phyloP scores from a whole-genome alignment of 1,140 invertebrate species.

The Drosophila takahashii region DNA sequence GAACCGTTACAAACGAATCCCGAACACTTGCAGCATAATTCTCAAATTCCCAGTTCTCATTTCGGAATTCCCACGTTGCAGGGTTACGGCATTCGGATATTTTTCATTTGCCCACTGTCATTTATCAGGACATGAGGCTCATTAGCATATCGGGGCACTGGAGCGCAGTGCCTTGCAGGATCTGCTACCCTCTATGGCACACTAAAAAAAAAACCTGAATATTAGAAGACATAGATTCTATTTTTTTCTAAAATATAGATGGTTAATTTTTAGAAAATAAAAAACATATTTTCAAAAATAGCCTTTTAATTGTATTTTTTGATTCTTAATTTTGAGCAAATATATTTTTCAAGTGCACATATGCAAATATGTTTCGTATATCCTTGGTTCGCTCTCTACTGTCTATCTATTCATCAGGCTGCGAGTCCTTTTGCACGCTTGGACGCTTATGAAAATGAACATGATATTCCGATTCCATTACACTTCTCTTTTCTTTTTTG shows the following conservation, averaged over 20 bases:
- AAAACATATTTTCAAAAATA: neutral
- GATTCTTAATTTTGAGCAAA: neutral
- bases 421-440: conserved; percentile 65
- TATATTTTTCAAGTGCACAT: conserved; percentile 25
- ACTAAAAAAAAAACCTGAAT: neutral
- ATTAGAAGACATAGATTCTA: too few relatives aligned
- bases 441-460: conserved; percentile 72
- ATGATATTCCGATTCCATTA: conserved; percentile 75
- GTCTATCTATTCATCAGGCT: conserved; percentile 1
- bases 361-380: conserved; percentile 63
- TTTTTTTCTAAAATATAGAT: too few relatives aligned
- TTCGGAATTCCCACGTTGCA: conserved; percentile 59
- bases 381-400: conserved; percentile 15
- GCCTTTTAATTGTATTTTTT: neutral
- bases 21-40: conserved; percentile 54
- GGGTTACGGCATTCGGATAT: conserved; percentile 9
- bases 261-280: neutral
- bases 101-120: conserved; percentile 37
- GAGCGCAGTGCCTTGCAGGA: conserved; percentile 63
- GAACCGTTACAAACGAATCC: conserved; percentile 17
- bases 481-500: conserved; percentile 4
- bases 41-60: conserved; percentile 25
- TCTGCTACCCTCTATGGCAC: conserved; percentile 11
- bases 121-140: conserved; percentile 66
- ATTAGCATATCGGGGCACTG: conserved; percentile 69